These are phyloP conservation scores for Archivesica marissinica DNA, from an alignment of 1,140 invertebrate genomes.

Conservation along the genomic window DNA sequence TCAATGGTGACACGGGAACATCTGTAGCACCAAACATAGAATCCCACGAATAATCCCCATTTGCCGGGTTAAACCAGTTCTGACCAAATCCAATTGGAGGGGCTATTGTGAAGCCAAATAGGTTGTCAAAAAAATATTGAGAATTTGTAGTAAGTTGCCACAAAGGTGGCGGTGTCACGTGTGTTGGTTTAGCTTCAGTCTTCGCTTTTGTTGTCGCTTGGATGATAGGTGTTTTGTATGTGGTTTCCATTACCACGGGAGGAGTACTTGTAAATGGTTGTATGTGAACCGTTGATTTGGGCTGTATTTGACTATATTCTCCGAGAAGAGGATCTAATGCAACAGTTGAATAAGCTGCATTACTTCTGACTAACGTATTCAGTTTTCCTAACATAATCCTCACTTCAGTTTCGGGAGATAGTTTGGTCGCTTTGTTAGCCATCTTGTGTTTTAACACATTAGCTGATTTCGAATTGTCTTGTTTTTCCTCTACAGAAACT, in stretches of 20 bases:
- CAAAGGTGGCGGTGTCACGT: background rate
- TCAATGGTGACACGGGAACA: background rate
- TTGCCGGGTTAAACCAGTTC: background rate
- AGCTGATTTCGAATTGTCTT: background rate
- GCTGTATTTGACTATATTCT: background rate
- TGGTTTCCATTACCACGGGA: background rate
- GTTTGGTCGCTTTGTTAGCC: background rate
- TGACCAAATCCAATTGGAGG: background rate
- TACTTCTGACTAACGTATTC: background rate
- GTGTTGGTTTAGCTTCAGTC: background rate
- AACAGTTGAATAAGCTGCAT: background rate
- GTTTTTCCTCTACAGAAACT: background rate
- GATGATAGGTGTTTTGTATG: no score
- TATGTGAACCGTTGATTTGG: background rate
- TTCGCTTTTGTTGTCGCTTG: background rate
- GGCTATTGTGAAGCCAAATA: conserved; percentile 20
- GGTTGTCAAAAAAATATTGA: conserved; percentile 1
- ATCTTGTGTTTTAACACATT: background rate
- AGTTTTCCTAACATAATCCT: background rate
- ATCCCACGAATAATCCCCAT: background rate
- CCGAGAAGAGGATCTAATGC: background rate
- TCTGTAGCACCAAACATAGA: background rate
- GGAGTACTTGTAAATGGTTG: background rate
- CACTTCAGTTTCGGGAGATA: conserved; percentile 7
- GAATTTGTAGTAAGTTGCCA: background rate